Evolutionary conservation across 2,888 invertebrate species (phyloP), one percentile per base, ranked within the genome.

Genomic region (Megastigmus dorsalis): DNA sequence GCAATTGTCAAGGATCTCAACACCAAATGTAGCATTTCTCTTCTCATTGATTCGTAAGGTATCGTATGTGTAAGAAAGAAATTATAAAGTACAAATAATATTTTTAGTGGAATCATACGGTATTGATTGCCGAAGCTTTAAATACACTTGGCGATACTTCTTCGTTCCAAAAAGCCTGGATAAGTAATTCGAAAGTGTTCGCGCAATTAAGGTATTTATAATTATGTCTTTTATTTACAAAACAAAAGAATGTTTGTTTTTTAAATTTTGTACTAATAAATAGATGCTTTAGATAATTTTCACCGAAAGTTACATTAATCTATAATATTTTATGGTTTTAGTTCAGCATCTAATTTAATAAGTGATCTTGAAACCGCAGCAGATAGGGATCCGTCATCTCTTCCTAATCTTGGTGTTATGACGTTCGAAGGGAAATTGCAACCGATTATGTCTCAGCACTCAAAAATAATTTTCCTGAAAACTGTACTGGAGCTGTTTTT

Each of bases 261-360:
- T n/a, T n/a, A n/a, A n/a, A n/a, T n/a, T n/a, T n/a, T n/a, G n/a
- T n/a, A n/a, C n/a, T n/a, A n/a, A n/a, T n/a, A n/a, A n/a, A n/a
- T n/a, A n/a, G n/a, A n/a, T n/a, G n/a, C n/a, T n/a, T n/a, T n/a
- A n/a, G n/a, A n/a, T n/a, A n/a, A n/a, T n/a, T n/a, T n/a, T n/a
- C n/a, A n/a, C n/a, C n/a, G n/a, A n/a, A 59, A 20, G 15, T 13
- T 41, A 57, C 20, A n/a, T n/a, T 43, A n/a, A 38, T 20, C 38
- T 30, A 30, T 48, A n/a, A 13, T 23, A 59, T 45, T 13, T 4
- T 55, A 18, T 23, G 15, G 77, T 84, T 87, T 70, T 77, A 90
- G 89, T 65, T 84, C 82, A 13, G 85, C 87, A 6, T 91, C 90
- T 23, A 90, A 91, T 86, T 84, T 91, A 68, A 81, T 91, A 76